Base-by-base conservation (phyloP, 2,888 invertebrate genomes). In the Cotesia congregata region DNA sequence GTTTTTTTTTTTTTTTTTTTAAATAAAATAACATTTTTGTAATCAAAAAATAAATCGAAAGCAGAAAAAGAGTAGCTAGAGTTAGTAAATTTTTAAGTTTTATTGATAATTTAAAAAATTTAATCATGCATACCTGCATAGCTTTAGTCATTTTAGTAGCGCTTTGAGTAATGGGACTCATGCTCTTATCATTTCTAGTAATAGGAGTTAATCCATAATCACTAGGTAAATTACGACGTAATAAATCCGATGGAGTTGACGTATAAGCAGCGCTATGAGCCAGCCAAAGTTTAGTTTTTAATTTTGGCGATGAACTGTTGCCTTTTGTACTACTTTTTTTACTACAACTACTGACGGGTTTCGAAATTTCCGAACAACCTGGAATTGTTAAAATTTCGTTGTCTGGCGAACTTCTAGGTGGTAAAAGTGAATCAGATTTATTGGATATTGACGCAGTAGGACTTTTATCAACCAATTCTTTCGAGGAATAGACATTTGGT, bases 151-250 rank as follows among this genome's bases (percentile, higher is more conserved):
- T 93, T 88, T 95, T 93, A 88, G 96, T 95, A 30, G 96, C 94
- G 0, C 96, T 96, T 83, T 95, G 94, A 0, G 96, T 96, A 75
- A 96, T 96, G 1, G 96, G 96, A 12, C 96, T 96, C 95, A 96
- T 96, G 61, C 95, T 95, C 62, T 94, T 94, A 83, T 95, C 91
- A 78, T 93, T 92, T 79, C 89, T 86, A 74, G 86, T 88, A 68
- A 91, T 90, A 6, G 92, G 91, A 50, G 92, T 92, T 81, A 91
- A 90, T 80, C 90, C 85, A 77, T 86, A 87, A 15, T 89, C 90
- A 77, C 85, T 85, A 38, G 84, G 83, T 59, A 88, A 81, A 75
- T 85, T 88, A 76, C 85, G 81, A 30, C 87, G 85, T 12, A 89
- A 77, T n/a, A 89, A 77, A 83, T 86, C 86, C 12, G 89, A 88